These are phyloP conservation scores for Slavum lentiscoides DNA, from an alignment of 2,888 invertebrate genomes.

Conservation along the genomic window DNA sequence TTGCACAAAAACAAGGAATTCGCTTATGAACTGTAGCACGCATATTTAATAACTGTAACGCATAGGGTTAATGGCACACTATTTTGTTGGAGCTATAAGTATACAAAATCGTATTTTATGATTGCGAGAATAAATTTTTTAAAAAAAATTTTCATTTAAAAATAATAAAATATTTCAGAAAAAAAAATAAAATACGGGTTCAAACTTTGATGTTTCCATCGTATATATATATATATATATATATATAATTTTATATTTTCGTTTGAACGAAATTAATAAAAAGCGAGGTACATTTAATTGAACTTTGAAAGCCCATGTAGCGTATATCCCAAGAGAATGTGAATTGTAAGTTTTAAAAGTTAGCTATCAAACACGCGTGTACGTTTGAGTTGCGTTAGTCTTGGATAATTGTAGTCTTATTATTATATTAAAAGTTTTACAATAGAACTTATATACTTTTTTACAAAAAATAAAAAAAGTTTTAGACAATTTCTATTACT, in stretches of 20 bases:
- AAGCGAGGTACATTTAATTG: slow-evolving; percentile 26
- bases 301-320: slow-evolving; percentile 18
- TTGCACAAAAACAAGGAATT: too few relatives aligned
- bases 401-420: slow-evolving; percentile 17
- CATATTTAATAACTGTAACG: too few relatives aligned
- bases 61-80: not conserved
- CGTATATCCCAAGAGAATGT: slow-evolving; percentile 20
- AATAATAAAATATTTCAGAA: not conserved
- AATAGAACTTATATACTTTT: not conserved
- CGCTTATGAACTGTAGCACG: too few relatives aligned
- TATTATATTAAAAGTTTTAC: slow-evolving; percentile 39
- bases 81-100: not conserved
- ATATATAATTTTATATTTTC: not conserved
- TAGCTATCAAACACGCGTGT: slow-evolving; percentile 11
- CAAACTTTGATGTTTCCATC: not conserved
- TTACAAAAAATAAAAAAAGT: not conserved
- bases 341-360: slow-evolving; percentile 31
- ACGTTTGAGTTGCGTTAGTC: slow-evolving; percentile 1
- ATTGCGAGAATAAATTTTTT: not conserved
- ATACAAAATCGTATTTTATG: not conserved
- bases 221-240: not conserved
- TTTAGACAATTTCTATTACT: slow-evolving; percentile 2
- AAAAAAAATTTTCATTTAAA: not conserved
- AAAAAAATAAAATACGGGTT: not conserved
- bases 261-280: slow-evolving; percentile 19